Evolutionary conservation across 2,797 vertebrate genomes (phyloP).

Genomic region (Eulemur albifrons): DNA sequence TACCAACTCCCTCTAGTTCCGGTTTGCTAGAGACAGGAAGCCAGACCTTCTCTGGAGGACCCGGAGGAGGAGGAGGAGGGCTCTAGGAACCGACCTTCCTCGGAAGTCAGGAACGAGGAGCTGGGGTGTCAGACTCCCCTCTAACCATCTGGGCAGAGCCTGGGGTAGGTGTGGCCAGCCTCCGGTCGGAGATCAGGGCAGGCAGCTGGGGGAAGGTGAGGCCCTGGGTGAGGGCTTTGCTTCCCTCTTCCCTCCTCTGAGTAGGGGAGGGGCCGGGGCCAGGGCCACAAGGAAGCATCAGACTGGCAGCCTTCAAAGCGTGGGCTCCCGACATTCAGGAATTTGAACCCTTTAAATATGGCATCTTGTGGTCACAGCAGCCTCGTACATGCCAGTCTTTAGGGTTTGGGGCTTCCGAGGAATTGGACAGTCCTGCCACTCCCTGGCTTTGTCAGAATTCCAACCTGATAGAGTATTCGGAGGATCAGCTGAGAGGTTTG

Average conservation of each 20-base stretch:
- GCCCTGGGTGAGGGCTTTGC: background rate
- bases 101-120: background rate
- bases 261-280: background rate
- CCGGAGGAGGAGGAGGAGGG: background rate
- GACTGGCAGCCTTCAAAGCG: background rate
- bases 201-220: background rate
- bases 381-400: background rate
- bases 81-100: background rate
- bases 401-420: background rate
- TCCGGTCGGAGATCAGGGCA: background rate
- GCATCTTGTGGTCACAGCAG: background rate
- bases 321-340: background rate
- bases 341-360: background rate
- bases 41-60: background rate
- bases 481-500: background rate
- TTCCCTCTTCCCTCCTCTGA: background rate
- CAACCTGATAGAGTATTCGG: background rate
- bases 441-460: background rate
- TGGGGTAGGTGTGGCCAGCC: background rate
- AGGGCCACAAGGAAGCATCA: background rate
- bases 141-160: background rate
- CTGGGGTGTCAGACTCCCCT: background rate
- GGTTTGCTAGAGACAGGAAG: constrained; percentile 62
- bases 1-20: constrained; percentile 44
- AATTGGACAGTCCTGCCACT: background rate